Conservation (phyloP, 2,113 vertebrate genomes). For the Pluvialis apricaria region DNA sequence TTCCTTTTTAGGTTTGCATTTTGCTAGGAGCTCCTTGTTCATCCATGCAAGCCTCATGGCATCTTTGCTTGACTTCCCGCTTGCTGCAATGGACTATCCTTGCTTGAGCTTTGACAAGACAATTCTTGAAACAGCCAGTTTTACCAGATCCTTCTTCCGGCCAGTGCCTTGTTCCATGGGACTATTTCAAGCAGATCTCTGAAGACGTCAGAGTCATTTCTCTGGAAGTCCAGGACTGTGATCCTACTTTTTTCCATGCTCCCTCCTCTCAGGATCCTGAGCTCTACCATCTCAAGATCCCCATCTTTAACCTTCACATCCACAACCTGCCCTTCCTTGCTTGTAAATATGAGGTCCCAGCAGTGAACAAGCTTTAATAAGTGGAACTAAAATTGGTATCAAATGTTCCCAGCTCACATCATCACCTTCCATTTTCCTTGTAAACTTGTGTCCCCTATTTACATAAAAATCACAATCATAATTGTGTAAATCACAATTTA, state of each 20-base stretch:
- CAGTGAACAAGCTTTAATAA: neutral
- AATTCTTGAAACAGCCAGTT: neutral
- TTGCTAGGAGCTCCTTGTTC: neutral
- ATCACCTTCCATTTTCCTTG: neutral
- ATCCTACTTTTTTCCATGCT: neutral
- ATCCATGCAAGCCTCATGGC: neutral
- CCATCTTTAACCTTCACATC: neutral
- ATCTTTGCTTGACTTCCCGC: neutral
- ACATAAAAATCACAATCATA: neutral
- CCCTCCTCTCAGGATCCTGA: neutral
- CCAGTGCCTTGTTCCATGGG: neutral
- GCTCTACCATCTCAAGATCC: neutral
- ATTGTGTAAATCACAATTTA: neutral
- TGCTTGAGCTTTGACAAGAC: neutral
- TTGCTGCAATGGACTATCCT: neutral
- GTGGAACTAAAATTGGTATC: neutral
- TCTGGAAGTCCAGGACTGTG: neutral
- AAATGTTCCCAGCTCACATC: neutral
- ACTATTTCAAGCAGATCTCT: neutral
- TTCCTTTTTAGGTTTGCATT: neutral
- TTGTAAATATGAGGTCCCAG: neutral
- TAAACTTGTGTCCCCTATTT: neutral
- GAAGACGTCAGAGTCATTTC: neutral
- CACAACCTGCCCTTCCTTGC: neutral
- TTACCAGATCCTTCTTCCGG: neutral